These are phyloP conservation scores for Papilio xuthus DNA, from an alignment of 1,140 invertebrate species.

Conservation along the genomic window DNA sequence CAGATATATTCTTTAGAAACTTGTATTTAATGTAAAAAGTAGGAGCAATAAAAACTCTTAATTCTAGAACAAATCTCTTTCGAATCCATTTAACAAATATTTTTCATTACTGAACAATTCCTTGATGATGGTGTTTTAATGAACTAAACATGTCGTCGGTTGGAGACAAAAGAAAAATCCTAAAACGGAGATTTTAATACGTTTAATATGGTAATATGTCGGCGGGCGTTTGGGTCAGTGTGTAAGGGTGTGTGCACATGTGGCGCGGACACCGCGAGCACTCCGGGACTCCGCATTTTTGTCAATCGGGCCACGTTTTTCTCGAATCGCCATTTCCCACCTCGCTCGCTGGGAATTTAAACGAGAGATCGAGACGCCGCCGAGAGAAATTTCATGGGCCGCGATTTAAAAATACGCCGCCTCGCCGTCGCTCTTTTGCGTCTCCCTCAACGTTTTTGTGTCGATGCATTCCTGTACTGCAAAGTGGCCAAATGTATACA, in stretches of 20 bases:
- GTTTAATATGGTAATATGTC: slow-evolving; percentile 65
- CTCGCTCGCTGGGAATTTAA: slow-evolving; percentile 66
- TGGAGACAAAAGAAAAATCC: slow-evolving; percentile 27
- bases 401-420: slow-evolving; percentile 51
- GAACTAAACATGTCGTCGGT: slow-evolving; percentile 25
- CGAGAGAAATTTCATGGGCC: slow-evolving; percentile 42
- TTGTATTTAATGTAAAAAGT: background rate
- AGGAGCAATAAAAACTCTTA: background rate
- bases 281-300: slow-evolving; percentile 59
- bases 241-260: slow-evolving; percentile 62
- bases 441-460: slow-evolving; percentile 45
- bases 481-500: slow-evolving; percentile 40
- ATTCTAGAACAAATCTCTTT: background rate
- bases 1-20: background rate
- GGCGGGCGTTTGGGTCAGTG: slow-evolving; percentile 52
- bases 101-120: slow-evolving; percentile 19
- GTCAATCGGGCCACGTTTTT: slow-evolving; percentile 62
- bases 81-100: background rate
- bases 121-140: slow-evolving; percentile 23
- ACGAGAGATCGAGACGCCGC: slow-evolving; percentile 58
- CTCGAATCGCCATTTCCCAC: slow-evolving; percentile 61
- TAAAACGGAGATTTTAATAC: slow-evolving; percentile 39
- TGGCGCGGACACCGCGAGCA: slow-evolving; percentile 62
- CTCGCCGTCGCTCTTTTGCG: slow-evolving; percentile 38
- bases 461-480: slow-evolving; percentile 45